Percentiles rank a stretch among this genome's conserved stretches.
Evolutionary conservation across 2,888 invertebrate genomes (phyloP).

Genomic region (Callyntrura sp.): DNA sequence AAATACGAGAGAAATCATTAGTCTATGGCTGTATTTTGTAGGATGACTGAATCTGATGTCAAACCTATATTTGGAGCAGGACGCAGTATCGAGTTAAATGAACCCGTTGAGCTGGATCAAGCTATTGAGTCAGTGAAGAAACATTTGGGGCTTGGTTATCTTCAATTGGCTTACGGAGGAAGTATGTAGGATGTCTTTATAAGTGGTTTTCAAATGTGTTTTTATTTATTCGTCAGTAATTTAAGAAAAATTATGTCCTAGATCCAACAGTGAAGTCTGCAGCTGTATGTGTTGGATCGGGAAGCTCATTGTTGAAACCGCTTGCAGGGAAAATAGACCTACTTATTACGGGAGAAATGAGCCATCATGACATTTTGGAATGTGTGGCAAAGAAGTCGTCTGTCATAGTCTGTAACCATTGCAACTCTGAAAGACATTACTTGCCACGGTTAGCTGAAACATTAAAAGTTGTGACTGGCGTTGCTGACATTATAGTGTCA

Average conservation of each 20-base stretch:
- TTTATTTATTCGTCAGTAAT: neutral
- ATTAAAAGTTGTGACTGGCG: slow-evolving; percentile 85
- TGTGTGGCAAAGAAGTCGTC: slow-evolving; percentile 91
- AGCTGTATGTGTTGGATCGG: slow-evolving; percentile 97
- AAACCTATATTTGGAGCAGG: slow-evolving; percentile 87
- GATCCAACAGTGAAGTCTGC: slow-evolving; percentile 87
- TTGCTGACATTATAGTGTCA: slow-evolving; percentile 90
- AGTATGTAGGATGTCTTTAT: slow-evolving; percentile 85
- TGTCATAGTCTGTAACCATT: slow-evolving; percentile 96
- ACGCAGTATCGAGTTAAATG: slow-evolving; percentile 87
- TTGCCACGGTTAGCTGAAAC: slow-evolving; percentile 88
- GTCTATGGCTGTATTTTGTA: neutral
- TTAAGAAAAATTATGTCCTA: no score
- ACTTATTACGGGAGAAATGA: slow-evolving; percentile 96
- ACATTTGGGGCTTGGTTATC: slow-evolving; percentile 89
- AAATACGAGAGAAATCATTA: no score
- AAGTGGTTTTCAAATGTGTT: neutral
- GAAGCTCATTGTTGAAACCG: slow-evolving; percentile 91
- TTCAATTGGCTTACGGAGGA: slow-evolving; percentile 90
- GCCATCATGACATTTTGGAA: slow-evolving; percentile 96
- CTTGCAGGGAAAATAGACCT: slow-evolving; percentile 89
- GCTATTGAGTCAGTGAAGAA: slow-evolving; percentile 90
- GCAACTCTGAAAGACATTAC: slow-evolving; percentile 97
- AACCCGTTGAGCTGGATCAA: slow-evolving; percentile 87
- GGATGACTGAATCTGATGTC: neutral